A percentile compares a stretch with the other conserved stretches of the same genome.
Evolutionary conservation across 2,113 vertebrate species (phyloP).

Genomic region (Mesocricetus auratus): DNA sequence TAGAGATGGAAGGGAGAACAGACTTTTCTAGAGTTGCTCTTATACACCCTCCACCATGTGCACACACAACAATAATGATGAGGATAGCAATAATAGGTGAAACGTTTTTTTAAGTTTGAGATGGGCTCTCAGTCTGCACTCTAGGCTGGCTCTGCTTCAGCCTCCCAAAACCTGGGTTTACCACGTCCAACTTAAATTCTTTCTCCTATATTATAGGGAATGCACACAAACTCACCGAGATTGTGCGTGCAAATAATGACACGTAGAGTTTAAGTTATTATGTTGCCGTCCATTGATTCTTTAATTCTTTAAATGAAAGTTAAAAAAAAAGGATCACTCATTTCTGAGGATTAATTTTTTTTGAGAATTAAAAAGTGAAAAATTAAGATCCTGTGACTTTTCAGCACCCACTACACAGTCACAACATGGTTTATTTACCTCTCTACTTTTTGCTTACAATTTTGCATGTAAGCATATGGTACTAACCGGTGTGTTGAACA

Average conservation of each 20-base stretch:
- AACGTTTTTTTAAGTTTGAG: neutral
- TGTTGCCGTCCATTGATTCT: constrained; percentile 18
- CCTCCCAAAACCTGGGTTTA: neutral
- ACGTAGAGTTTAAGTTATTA: neutral
- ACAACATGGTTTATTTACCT: neutral
- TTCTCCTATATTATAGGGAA: neutral
- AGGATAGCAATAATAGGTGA: neutral
- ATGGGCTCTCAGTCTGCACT: neutral
- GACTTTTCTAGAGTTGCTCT: no score
- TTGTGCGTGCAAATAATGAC: neutral
- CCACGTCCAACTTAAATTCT: neutral
- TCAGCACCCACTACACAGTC: neutral
- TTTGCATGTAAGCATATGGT: neutral
- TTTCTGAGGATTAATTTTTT: neutral
- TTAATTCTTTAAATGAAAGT: constrained; percentile 34
- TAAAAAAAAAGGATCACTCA: neutral
- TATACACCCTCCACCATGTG: neutral
- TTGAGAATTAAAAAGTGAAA: constrained; percentile 5
- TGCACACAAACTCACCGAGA: neutral
- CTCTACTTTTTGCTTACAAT: constrained; percentile 43
- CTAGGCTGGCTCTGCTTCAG: neutral
- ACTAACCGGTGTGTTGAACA: neutral
- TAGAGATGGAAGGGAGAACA: neutral
- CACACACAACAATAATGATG: neutral
- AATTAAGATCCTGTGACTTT: constrained; percentile 19